phyloP scores from a whole-genome alignment of 2,888 invertebrate species.

The Napeogenes inachia region DNA sequence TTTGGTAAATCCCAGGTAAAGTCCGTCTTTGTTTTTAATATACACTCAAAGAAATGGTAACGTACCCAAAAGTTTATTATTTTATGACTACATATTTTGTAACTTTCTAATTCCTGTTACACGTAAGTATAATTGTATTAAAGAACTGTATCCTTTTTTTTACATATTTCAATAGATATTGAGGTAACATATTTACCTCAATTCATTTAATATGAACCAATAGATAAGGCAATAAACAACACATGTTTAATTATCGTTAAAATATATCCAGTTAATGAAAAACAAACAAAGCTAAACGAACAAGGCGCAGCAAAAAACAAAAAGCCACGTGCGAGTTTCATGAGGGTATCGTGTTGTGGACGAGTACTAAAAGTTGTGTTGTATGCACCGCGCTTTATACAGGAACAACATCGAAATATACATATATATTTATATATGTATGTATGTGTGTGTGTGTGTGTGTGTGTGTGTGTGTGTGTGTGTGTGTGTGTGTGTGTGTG shows the following conservation, averaged over 20 bases:
- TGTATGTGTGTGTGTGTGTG: no score
- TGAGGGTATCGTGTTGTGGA: slow-evolving; percentile 46
- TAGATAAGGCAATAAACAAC: slow-evolving; percentile 9
- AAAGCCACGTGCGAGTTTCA: slow-evolving; percentile 32
- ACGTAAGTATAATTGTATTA: background rate
- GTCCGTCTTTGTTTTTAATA: slow-evolving; percentile 36
- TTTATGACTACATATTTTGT: slow-evolving; percentile 20
- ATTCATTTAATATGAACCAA: no score
- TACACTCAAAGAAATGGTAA: slow-evolving; percentile 18
- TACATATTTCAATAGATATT: no score
- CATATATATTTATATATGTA: no score
- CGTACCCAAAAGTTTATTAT: slow-evolving; percentile 23
- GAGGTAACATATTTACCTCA: no score
- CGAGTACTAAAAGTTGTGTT: slow-evolving; percentile 44
- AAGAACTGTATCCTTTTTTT: background rate
- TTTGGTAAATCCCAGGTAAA: slow-evolving; percentile 41
- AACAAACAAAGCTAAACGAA: slow-evolving; percentile 33
- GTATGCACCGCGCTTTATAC: slow-evolving; percentile 9
- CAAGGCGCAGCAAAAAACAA: slow-evolving; percentile 32
- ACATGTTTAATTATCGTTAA: slow-evolving; percentile 19
- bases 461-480: no score
- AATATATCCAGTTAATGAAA: slow-evolving; percentile 16
- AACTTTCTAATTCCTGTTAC: slow-evolving; percentile 18
- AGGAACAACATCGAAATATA: no score
- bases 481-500: no score